Evolutionary conservation across 2,888 invertebrate genomes (phyloP).

Genomic region (Amaurobius ferox): DNA sequence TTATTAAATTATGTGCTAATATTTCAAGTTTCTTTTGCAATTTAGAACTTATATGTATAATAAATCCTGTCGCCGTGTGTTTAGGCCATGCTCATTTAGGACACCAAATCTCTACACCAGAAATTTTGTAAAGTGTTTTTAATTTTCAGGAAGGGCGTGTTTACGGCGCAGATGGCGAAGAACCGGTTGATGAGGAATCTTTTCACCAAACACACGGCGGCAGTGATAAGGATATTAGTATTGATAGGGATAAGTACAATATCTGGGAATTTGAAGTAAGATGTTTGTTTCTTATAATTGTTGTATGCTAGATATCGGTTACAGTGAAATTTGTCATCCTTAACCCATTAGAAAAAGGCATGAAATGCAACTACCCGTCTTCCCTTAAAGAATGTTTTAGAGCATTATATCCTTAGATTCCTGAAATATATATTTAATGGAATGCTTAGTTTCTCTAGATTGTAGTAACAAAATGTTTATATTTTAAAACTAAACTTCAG

Average conservation of each 20-base stretch:
- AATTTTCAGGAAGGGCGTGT: conserved; percentile 51
- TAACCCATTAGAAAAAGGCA: background rate
- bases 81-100: background rate
- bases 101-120: background rate
- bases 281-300: conserved; percentile 7
- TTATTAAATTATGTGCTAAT: no score
- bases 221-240: conserved; percentile 62
- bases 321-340: no score
- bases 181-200: conserved; percentile 62
- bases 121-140: conserved; percentile 1
- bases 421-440: background rate
- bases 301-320: background rate
- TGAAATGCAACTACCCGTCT: background rate
- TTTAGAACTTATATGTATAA: background rate
- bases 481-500: background rate
- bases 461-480: background rate
- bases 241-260: conserved; percentile 68
- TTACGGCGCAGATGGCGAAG: conserved; percentile 64
- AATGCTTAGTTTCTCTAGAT: background rate
- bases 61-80: conserved; percentile 21
- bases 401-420: background rate
- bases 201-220: conserved; percentile 63
- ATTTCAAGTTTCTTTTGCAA: no score
- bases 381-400: background rate
- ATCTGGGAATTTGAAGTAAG: conserved; percentile 69